Base-by-base conservation (phyloP, 1,140 invertebrate species). In the Patella vulgata region DNA sequence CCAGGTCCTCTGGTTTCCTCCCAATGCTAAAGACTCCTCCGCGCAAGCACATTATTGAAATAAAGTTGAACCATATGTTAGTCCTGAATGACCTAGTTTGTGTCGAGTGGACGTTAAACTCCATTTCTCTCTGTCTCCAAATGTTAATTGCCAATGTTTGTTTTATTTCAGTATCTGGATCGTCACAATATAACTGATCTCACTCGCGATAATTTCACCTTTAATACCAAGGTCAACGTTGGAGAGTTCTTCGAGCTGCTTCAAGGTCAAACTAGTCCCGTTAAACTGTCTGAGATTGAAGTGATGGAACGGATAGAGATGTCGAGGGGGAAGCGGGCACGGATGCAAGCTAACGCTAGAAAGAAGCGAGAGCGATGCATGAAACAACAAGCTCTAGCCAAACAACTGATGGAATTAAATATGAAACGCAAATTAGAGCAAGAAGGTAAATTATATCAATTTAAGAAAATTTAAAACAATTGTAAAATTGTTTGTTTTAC, bases 161-260 rank as follows among this genome's bases (percentile, higher is more conserved):
- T 52, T 66, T 54, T 25, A 31, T 73, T 80, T 23, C 74, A 85
- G 81, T 86, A 85, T 69, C 55, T 86, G 19, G 77, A 82, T 9
- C 75, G 79, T 43, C 81, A 84, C 61, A 69, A 66, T 31, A 83
- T 85, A 28, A 80, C 88, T 8, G 92, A 93, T 64, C 84, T 97
- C 44, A 90, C 88, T 0, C 87, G 90, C 23, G 93, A 94, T 25
- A 93, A 97, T 83, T 97, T 97, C 82, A 95, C 91, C 39, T 97
- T 97, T 82, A 95, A 92, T 51, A 91, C 93, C 31, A 90, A 92
- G 61, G 88, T 91, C 0, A 88, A 96, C 51, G 88, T 98, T 40
- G 96, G 96, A 8, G 93, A 96, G 58, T 97, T 96, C 79, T 85
- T 66, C 52, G 77, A 81, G 60, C 62, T 71, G 12, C 53, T 70